These are phyloP conservation scores for Scatophagus argus DNA, from an alignment of 2,113 vertebrate species.

Conservation along the genomic window DNA sequence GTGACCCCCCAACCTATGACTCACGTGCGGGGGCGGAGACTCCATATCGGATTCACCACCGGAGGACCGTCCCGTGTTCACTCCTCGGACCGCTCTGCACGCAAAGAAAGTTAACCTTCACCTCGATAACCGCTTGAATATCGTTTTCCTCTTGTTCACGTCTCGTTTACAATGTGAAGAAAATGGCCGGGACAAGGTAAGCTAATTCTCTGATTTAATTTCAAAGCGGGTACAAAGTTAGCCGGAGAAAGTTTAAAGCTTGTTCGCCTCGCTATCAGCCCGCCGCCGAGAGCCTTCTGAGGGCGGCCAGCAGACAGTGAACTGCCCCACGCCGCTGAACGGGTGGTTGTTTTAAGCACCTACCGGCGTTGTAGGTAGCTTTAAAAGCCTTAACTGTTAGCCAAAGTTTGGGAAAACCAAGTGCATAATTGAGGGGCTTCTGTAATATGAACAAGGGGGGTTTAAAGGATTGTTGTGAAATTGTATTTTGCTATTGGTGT, in stretches of 20 bases:
- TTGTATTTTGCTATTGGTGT: neutral
- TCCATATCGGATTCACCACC: conserved; percentile 58
- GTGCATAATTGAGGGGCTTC: fast-evolving
- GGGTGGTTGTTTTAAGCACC: neutral
- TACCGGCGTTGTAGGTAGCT: neutral
- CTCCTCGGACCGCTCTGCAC: neutral
- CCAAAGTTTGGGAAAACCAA: neutral
- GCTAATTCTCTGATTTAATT: neutral
- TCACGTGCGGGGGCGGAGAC: conserved; percentile 80
- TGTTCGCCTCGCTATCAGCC: neutral
- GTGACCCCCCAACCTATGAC: conserved; percentile 70
- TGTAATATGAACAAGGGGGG: neutral
- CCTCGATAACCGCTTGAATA: neutral
- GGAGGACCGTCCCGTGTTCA: conserved; percentile 50
- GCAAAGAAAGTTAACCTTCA: neutral
- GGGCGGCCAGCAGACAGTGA: neutral
- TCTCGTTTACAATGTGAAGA: conserved; percentile 80
- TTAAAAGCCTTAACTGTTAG: neutral
- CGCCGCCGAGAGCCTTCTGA: neutral
- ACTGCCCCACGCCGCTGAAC: neutral
- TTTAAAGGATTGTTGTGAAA: neutral
- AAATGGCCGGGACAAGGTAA: conserved; percentile 83
- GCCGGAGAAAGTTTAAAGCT: conserved; percentile 41
- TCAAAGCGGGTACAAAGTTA: neutral
- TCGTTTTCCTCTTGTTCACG: neutral